Evolutionary conservation across 2,113 vertebrate species (phyloP), one percentile per base, ranked within the genome.

Genomic region (Prolemur simus): DNA sequence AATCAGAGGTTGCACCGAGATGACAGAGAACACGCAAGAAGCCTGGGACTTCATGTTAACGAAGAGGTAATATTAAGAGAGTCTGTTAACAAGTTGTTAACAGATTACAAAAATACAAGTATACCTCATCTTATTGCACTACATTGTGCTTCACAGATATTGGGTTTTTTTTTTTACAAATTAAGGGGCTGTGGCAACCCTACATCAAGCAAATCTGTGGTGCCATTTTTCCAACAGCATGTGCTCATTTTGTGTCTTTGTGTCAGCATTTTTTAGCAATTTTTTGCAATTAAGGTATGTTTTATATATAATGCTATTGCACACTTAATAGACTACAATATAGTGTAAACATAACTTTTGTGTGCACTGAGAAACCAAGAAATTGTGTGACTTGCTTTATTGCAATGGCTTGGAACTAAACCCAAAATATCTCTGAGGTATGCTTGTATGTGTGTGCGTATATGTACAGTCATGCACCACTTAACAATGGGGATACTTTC

Each of bases 1-100:
- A 96, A 99, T 87, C 87, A 98, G 15, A 91, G 95, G 37, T 87
- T 99, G 83, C 97, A 98, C 11, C 96, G 98, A 14, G 98, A 98
- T 91, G 98, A 99, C 97, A 98, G 98, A 97, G 97, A 97, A 85
- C 98, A 99, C 0, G 94, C 98, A 6, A 98, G 98, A 14, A 83
- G 87, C 95, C 58, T 29, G 94, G 98, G 98, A 27, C 98, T 99
- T 45, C 96, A 97, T 14, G 12, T 99, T 73, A 91, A 98, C 0
- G 95, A 98, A 37, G 99, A 99, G 99, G 99, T 99, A 98, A 98
- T 4, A 0, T 78, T 42, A 29, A 27, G 74, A 1, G 15, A 11
- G 21, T 15, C 2, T 3, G 1, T 29, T 12, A 29, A 7, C 34
- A 23, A 4, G 39, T 23, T 2, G 21, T 14, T 1, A 12, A 23